Percentiles rank a stretch among this genome's conserved stretches.
Conservation (phyloP, 2,888 invertebrate species). For the Nomada lathburiana region DNA sequence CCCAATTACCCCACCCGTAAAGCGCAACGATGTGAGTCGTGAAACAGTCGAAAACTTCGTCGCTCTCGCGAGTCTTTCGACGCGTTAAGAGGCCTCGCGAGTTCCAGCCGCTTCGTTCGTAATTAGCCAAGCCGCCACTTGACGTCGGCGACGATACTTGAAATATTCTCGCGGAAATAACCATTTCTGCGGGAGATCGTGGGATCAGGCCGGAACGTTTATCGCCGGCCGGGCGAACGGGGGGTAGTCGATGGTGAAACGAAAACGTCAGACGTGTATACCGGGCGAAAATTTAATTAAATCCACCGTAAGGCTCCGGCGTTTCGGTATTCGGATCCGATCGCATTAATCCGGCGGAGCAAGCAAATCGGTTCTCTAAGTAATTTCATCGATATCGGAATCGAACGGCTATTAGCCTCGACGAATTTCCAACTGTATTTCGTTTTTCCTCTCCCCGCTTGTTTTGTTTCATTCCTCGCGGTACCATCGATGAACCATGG, state of each 20-base stretch:
- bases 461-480: constrained; percentile 1
- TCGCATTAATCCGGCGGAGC: constrained; percentile 47
- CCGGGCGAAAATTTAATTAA: constrained; percentile 55
- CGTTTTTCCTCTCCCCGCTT: not conserved
- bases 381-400: constrained; percentile 53
- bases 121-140: constrained; percentile 61
- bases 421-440: constrained; percentile 39
- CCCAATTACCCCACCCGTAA: constrained; percentile 70
- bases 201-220: constrained; percentile 23
- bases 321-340: constrained; percentile 53
- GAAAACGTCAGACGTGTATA: constrained; percentile 37
- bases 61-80: constrained; percentile 58
- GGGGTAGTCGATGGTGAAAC: constrained; percentile 1
- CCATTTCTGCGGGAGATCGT: constrained; percentile 41
- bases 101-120: constrained; percentile 27
- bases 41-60: constrained; percentile 65
- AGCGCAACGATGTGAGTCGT: constrained; percentile 65
- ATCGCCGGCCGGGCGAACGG: not conserved
- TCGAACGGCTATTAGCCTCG: constrained; percentile 33
- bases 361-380: constrained; percentile 44
- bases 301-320: constrained; percentile 45
- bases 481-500: not conserved
- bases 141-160: constrained; percentile 48
- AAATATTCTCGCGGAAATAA: constrained; percentile 41
- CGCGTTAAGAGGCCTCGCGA: constrained; percentile 54